phyloP scores from a whole-genome alignment of 2,797 vertebrate genomes.

The Gobio occitaniae region DNA sequence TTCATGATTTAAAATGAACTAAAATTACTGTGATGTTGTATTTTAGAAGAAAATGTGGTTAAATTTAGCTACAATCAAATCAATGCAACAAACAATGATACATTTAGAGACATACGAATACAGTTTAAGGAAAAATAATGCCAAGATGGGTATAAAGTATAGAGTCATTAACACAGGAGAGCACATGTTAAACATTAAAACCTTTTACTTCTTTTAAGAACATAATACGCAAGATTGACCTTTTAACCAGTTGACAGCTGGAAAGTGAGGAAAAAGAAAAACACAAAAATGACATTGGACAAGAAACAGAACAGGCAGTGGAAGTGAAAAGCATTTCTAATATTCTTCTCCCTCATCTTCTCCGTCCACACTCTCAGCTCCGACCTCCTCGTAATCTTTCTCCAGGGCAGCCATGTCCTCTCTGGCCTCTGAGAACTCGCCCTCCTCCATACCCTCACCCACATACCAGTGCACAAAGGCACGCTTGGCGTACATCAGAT shows the following conservation, averaged over 20 bases:
- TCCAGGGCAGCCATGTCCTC: conserved; percentile 63
- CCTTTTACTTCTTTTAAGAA: conserved; percentile 1
- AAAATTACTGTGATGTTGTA: neutral
- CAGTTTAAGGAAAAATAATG: too few relatives aligned
- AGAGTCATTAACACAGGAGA: neutral
- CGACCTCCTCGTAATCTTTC: conserved; percentile 75
- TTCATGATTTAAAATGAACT: neutral
- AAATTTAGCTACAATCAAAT: neutral
- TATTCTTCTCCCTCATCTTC: conserved; percentile 67
- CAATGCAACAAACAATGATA: neutral
- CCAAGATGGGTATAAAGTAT: neutral
- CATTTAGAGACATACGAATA: neutral
- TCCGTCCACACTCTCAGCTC: conserved; percentile 62
- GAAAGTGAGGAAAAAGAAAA: conserved; percentile 24
- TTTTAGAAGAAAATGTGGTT: neutral
- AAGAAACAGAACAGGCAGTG: neutral
- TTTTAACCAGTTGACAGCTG: conserved; percentile 29
- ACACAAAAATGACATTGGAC: conserved; percentile 30
- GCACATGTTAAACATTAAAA: neutral
- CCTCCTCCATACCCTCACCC: conserved; percentile 37
- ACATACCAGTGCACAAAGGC: conserved; percentile 31
- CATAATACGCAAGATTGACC: neutral
- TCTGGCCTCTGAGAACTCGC: conserved; percentile 28
- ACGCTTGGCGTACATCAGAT: conserved; percentile 57
- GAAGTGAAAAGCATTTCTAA: conserved; percentile 7